Percentiles rank a stretch among this genome's conserved stretches.
phyloP scores from a whole-genome alignment of 1,140 invertebrate genomes.

The Hylaeus anthracinus region DNA sequence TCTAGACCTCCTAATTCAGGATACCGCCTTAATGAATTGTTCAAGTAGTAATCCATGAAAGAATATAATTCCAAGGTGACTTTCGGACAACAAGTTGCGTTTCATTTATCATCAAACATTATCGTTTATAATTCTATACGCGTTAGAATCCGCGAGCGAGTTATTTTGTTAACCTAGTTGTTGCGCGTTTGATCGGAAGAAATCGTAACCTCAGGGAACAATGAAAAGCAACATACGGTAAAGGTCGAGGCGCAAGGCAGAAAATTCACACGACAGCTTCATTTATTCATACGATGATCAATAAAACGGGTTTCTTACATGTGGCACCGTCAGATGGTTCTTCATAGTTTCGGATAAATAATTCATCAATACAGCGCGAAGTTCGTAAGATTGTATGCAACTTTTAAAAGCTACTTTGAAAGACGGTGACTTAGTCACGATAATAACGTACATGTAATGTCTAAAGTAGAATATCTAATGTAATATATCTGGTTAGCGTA shows the following conservation, averaged over 20 bases:
- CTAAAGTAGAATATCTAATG: background rate
- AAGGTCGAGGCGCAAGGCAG: background rate
- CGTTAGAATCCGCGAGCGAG: no score
- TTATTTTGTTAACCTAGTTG: background rate
- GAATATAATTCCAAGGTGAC: no score
- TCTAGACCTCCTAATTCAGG: no score
- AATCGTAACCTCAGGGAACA: background rate
- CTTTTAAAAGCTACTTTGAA: background rate
- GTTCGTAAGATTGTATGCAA: background rate
- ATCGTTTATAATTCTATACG: no score
- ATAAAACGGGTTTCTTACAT: slow-evolving; percentile 8
- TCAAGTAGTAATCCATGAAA: no score
- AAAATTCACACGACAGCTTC: background rate
- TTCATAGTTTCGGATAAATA: slow-evolving; percentile 4
- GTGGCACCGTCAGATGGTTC: background rate
- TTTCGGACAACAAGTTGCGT: no score
- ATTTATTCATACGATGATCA: slow-evolving; percentile 30
- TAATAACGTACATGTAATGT: background rate
- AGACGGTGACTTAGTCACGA: background rate
- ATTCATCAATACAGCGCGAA: background rate
- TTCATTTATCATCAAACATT: no score
- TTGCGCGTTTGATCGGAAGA: background rate
- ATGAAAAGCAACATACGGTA: background rate
- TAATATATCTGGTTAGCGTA: background rate
- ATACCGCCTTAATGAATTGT: no score